Percentiles rank a stretch among this genome's conserved stretches.
Conservation (phyloP, 2,888 invertebrate genomes). For the Dynastes maya region DNA sequence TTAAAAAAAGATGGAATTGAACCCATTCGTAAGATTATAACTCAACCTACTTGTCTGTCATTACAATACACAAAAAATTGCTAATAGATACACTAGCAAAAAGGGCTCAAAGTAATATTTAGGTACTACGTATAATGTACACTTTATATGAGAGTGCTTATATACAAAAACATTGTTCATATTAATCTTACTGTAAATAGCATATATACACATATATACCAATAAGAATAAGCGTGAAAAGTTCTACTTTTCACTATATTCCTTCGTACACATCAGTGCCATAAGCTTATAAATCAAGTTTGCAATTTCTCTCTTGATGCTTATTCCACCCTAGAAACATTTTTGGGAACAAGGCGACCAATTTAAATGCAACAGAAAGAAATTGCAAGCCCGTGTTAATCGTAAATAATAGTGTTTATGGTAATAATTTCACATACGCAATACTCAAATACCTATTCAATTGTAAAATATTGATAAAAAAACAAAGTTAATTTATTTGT, state of each 20-base stretch:
- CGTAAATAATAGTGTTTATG: conserved; percentile 18
- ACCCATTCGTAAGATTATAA: no score
- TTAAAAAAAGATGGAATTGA: no score
- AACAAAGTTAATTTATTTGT: conserved; percentile 37
- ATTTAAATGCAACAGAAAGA: no score
- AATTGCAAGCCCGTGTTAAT: no score
- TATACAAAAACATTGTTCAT: not conserved
- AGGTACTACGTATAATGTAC: not conserved
- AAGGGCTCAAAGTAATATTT: no score
- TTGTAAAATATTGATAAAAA: conserved; percentile 21
- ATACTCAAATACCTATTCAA: not conserved
- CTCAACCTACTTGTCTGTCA: no score
- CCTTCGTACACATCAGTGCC: conserved; percentile 8
- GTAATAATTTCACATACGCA: conserved; percentile 4
- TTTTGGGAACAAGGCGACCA: no score
- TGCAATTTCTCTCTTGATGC: no score
- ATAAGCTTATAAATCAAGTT: not conserved
- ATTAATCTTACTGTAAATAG: conserved; percentile 1
- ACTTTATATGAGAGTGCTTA: not conserved
- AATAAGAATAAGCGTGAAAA: not conserved
- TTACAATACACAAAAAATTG: no score
- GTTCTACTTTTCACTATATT: not conserved
- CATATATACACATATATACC: not conserved
- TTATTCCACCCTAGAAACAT: no score
- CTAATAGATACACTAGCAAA: no score